Base-by-base conservation (phyloP, 1,140 invertebrate genomes). In the Aphelenchoides fujianensis region DNA sequence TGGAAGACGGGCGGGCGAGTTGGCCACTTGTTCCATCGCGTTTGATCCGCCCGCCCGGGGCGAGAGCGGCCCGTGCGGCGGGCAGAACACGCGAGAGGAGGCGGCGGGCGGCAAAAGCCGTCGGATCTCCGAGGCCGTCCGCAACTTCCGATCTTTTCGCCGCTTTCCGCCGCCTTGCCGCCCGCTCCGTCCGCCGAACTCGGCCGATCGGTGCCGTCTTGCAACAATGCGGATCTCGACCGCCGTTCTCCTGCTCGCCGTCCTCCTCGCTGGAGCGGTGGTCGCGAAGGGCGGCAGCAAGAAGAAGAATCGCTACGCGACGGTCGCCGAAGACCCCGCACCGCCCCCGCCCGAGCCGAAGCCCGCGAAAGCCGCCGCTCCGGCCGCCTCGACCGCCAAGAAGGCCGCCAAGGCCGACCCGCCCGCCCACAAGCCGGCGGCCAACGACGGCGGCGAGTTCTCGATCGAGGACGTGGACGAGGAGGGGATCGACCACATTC, bases 401-500 rank as follows among this genome's bases (percentile, higher is more conserved):
- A 48, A 48, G 41, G 23, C 41, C 41, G 9, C n/a, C 59, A 68
- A 69, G 23, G 28, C 55, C 5, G 55, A 59, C 28, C 23, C 55
- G 19, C 12, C 23, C 5, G 19, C 5, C 34, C 55, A 59, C 63
- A 66, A 66, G 19, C 0, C 69, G 74, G 57, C 27, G 70, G 35
- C 32, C 5, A 57, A 80, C 19, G 54, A 68, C 36, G 73, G 79
- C 19, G 68, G 68, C n/a, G 80, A 84, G 48, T 77, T 83, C 37
- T 78, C 82, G 19, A 84, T 83, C 67, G 82, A 83, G 48, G 82
- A 83, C 68, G 82, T 83, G 16, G 83, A 83, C 71, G 82, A 83
- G 68, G 82, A 83, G 48, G 77, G 77, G 72, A 83, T 83, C 57
- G 82, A 83, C 41, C 79, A 84, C 64, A 84, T 83, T 68, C 69